Percentiles rank a stretch among this genome's conserved stretches.
Conservation (phyloP, 2,113 vertebrate genomes). For the Monopterus albus region DNA sequence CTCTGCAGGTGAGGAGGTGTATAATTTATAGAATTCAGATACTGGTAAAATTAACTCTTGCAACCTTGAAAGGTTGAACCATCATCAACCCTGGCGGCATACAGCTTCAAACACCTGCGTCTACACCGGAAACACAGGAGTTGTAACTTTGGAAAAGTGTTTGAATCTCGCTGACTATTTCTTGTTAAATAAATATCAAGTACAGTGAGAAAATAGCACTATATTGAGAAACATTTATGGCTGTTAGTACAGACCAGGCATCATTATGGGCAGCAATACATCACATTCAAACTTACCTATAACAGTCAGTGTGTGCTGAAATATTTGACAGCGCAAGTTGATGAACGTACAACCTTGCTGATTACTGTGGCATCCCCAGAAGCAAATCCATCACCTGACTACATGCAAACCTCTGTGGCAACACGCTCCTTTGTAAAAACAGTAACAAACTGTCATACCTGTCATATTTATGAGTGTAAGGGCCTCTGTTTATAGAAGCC, state of each 20-base stretch:
- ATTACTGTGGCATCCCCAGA: constrained; percentile 53
- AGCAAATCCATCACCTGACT: constrained; percentile 73
- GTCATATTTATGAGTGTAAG: constrained; percentile 59
- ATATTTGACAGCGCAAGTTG: constrained; percentile 49
- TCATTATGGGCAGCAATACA: constrained; percentile 37
- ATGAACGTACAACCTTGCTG: constrained; percentile 31
- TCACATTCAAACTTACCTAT: constrained; percentile 41
- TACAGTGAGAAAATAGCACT: constrained; percentile 17
- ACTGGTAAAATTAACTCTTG: neutral
- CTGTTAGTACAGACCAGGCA: constrained; percentile 44
- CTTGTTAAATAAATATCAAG: constrained; percentile 28
- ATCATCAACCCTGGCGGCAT: neutral
- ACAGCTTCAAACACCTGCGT: too few species aligned
- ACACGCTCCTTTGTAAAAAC: constrained; percentile 44
- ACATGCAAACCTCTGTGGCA: constrained; percentile 37
- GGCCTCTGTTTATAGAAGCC: constrained; percentile 28
- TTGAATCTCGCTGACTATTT: too few species aligned
- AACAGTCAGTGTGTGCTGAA: constrained; percentile 31
- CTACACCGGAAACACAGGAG: neutral
- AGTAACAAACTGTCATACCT: constrained; percentile 56
- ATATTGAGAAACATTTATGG: constrained; percentile 40
- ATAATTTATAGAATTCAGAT: neutral
- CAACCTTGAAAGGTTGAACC: neutral
- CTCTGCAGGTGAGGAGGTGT: neutral
- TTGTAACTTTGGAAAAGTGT: too few species aligned